A percentile compares a stretch with the other conserved stretches of the same genome.
Conservation (phyloP, 2,113 vertebrate species). For the Tragelaphus imberbis region DNA sequence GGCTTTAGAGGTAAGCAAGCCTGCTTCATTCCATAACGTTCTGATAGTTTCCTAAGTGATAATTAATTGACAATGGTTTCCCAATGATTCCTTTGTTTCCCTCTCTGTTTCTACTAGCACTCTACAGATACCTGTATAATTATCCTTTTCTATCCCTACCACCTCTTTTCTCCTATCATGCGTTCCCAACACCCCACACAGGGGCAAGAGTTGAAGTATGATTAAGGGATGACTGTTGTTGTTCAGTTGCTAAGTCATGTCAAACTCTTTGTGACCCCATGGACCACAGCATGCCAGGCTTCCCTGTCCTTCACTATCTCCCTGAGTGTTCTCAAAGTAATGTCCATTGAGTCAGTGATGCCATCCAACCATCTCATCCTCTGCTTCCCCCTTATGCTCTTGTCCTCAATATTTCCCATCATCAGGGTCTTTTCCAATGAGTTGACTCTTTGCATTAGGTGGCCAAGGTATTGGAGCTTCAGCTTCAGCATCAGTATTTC, state of each 20-base stretch:
- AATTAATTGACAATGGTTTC: not conserved
- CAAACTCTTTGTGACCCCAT: not conserved
- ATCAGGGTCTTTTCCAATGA: not conserved
- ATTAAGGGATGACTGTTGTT: not conserved
- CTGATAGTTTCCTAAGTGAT: not conserved
- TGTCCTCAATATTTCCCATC: not conserved
- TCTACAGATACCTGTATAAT: not conserved
- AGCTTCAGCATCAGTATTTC: not conserved
- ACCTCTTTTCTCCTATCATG: not conserved
- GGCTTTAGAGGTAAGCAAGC: not conserved
- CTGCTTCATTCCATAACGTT: not conserved
- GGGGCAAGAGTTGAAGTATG: not conserved
- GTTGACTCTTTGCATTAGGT: not conserved
- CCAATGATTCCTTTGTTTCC: not conserved
- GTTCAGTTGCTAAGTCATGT: not conserved
- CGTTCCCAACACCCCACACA: rapidly evolving
- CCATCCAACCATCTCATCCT: not conserved
- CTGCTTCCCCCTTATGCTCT: not conserved
- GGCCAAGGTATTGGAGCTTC: not conserved
- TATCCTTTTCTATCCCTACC: not conserved
- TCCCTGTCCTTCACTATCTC: not conserved
- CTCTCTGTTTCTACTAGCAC: not conserved
- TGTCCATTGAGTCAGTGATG: not conserved
- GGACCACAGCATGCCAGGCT: not conserved
- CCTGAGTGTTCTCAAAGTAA: not conserved